These are phyloP conservation scores for Anoura caudifer DNA, from an alignment of 2,113 vertebrate genomes.

Conservation along the genomic window DNA sequence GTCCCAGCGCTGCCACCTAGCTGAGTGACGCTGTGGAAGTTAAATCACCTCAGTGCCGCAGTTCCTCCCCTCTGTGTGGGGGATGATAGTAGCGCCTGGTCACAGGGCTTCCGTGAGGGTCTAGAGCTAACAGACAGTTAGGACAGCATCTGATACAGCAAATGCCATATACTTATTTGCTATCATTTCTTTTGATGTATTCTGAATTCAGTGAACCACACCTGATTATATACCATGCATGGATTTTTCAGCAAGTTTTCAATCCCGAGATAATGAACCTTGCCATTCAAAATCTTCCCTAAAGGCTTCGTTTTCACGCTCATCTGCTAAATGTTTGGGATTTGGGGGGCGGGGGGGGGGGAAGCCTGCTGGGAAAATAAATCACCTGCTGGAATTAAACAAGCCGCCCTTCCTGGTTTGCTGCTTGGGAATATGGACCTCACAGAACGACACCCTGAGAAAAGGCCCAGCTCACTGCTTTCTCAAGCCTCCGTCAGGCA, in stretches of 20 bases:
- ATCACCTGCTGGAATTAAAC: slow-evolving; percentile 24
- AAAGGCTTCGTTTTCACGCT: background rate
- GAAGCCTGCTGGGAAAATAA: background rate
- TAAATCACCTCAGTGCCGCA: background rate
- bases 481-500: background rate
- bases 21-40: background rate
- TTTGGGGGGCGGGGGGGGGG: background rate
- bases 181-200: background rate
- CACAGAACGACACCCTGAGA: background rate
- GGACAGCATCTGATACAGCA: background rate
- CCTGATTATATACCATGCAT: background rate
- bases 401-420: background rate
- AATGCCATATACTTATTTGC: background rate
- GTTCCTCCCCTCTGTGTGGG: background rate
- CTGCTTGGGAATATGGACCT: background rate
- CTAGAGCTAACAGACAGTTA: background rate
- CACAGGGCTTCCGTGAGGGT: background rate
- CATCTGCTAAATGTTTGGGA: background rate
- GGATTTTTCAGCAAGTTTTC: background rate
- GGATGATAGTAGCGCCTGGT: background rate
- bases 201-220: background rate
- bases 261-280: background rate
- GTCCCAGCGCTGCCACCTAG: background rate
- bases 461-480: slow-evolving; percentile 3
- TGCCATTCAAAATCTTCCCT: background rate